Percentiles rank a stretch among this genome's conserved stretches.
Conservation (phyloP, 2,888 invertebrate genomes). For the Eupithecia dodoneata region DNA sequence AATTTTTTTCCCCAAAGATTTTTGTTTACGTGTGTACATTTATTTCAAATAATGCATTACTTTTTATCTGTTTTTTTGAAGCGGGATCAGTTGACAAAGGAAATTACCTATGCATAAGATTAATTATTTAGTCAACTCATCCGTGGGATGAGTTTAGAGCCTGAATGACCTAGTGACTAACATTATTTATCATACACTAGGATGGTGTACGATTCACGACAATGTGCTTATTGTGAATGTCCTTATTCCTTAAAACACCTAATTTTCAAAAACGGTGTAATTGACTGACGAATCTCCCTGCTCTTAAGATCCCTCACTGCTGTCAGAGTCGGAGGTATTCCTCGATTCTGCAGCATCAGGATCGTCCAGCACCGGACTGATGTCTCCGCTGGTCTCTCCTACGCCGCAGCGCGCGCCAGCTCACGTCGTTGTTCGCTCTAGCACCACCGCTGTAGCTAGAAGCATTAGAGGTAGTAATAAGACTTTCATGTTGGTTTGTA, state of each 20-base stretch:
- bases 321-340: constrained; percentile 77
- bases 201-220: too few species aligned
- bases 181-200: too few species aligned
- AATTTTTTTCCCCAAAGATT: too few species aligned
- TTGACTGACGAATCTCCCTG: neutral
- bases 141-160: too few species aligned
- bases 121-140: too few species aligned
- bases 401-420: constrained; percentile 39
- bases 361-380: constrained; percentile 52
- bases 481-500: neutral
- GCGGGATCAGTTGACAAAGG: too few species aligned
- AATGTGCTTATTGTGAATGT: neutral
- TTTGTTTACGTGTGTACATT: too few species aligned
- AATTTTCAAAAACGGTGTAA: neutral
- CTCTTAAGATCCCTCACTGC: constrained; percentile 58
- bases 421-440: neutral
- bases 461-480: constrained; percentile 56
- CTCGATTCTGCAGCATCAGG: constrained; percentile 62
- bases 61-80: too few species aligned
- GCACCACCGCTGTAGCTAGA: constrained; percentile 52
- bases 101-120: too few species aligned
- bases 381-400: constrained; percentile 30
- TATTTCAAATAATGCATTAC: too few species aligned
- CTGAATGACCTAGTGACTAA: too few species aligned
- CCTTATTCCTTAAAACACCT: neutral